Percentiles rank a stretch among this genome's conserved stretches.
phyloP scores from a whole-genome alignment of 2,113 vertebrate genomes.

The Dromiciops gliroides region DNA sequence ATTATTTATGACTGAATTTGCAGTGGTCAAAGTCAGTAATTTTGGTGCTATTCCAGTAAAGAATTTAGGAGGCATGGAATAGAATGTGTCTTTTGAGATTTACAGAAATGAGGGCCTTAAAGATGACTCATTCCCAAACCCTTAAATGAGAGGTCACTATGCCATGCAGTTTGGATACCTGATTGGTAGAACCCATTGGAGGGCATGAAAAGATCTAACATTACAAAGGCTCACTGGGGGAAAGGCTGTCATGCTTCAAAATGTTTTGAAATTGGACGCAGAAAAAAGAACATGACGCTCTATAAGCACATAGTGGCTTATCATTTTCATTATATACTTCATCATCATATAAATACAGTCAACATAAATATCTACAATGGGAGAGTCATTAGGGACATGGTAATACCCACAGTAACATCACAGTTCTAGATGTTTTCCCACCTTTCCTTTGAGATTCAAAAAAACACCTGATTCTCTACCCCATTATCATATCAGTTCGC shows the following conservation, averaged over 20 bases:
- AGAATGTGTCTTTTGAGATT: not conserved
- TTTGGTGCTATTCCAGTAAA: slow-evolving; percentile 15
- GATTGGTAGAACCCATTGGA: not conserved
- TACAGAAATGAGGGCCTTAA: not conserved
- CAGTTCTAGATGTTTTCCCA: slow-evolving; percentile 47
- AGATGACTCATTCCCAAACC: not conserved
- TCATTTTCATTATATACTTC: slow-evolving; percentile 36
- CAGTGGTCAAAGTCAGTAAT: slow-evolving; percentile 34
- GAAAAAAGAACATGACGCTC: slow-evolving; percentile 53
- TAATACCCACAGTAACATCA: not conserved
- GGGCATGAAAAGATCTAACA: not conserved
- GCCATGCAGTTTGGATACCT: not conserved
- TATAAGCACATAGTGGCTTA: slow-evolving; percentile 49
- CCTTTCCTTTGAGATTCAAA: slow-evolving; percentile 56
- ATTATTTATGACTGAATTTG: slow-evolving; percentile 33
- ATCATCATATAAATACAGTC: slow-evolving; percentile 63
- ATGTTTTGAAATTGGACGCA: slow-evolving; percentile 43
- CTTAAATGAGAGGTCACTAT: not conserved
- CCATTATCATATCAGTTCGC: slow-evolving; percentile 55
- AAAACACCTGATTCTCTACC: slow-evolving; percentile 49
- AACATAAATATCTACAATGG: slow-evolving; percentile 14
- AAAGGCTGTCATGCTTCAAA: slow-evolving; percentile 29
- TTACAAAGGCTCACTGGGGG: slow-evolving; percentile 22
- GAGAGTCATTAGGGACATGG: not conserved
- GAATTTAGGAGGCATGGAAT: slow-evolving; percentile 18